phyloP scores from a whole-genome alignment of 2,797 vertebrate species.

The Lithobates pipiens region DNA sequence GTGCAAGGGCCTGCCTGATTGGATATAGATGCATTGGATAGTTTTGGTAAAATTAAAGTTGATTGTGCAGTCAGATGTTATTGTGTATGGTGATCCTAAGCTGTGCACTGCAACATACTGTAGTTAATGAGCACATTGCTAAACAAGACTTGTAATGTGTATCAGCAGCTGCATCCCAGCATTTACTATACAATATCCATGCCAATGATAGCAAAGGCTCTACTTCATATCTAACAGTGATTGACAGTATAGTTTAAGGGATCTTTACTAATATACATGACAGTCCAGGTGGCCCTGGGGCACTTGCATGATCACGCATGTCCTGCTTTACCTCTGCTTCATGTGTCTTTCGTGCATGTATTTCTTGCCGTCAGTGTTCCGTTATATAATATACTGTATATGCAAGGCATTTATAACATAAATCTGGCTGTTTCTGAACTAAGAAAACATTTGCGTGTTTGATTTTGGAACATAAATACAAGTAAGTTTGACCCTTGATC shows the following conservation, averaged over 20 bases:
- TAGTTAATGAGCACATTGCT: not conserved
- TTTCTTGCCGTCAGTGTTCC: not conserved
- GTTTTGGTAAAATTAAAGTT: no score
- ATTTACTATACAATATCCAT: not conserved
- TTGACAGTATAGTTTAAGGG: not conserved
- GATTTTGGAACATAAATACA: not conserved
- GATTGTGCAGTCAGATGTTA: no score
- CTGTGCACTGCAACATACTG: no score
- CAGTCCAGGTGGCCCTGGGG: not conserved
- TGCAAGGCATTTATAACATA: not conserved
- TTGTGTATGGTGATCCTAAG: no score
- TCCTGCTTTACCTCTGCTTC: conserved; percentile 7
- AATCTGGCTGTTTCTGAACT: no score
- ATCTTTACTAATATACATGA: not conserved
- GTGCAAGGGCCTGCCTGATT: no score
- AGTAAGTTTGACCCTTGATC: not conserved
- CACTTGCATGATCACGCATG: conserved; percentile 24
- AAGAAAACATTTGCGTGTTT: no score
- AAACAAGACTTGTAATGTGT: not conserved
- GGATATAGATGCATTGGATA: no score
- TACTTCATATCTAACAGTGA: not conserved
- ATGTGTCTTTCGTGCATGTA: not conserved
- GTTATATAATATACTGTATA: not conserved
- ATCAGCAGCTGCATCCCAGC: not conserved
- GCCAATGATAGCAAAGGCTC: no score